Percentiles rank a stretch among this genome's conserved stretches.
Conservation (phyloP, 1,140 invertebrate genomes). For the Phenacoccus solenopsis region DNA sequence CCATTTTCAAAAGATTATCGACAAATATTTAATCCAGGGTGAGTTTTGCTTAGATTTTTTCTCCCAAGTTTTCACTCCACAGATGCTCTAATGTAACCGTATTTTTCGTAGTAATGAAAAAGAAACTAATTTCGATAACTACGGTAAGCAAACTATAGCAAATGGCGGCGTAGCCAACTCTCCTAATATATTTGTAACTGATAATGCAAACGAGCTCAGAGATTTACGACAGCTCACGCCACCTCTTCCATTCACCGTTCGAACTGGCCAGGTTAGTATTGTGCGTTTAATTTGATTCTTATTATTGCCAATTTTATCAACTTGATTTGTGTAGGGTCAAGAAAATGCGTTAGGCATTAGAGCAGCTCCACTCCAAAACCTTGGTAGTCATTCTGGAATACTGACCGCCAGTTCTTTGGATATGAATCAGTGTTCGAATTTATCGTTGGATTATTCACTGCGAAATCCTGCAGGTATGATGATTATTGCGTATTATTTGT, state of each 20-base stretch:
- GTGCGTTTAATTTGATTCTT: constrained; percentile 24
- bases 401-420: constrained; percentile 22
- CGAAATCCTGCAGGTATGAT: constrained; percentile 21
- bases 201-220: not conserved
- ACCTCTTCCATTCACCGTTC: constrained; percentile 38
- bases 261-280: constrained; percentile 34
- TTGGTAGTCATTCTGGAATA: constrained; percentile 22
- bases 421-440: constrained; percentile 16
- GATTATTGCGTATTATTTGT: not conserved
- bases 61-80: too few species aligned
- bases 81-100: too few species aligned
- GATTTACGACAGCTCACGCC: constrained; percentile 29
- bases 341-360: constrained; percentile 21
- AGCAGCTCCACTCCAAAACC: constrained; percentile 24
- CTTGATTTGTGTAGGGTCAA: constrained; percentile 5
- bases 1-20: constrained; percentile 11
- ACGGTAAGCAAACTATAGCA: not conserved
- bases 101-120: not conserved
- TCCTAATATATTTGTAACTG: constrained; percentile 5
- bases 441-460: constrained; percentile 13
- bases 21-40: not conserved
- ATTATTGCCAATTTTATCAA: constrained; percentile 20
- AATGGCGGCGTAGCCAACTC: not conserved
- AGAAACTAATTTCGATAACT: not conserved
- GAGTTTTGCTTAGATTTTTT: too few species aligned